phyloP scores from a whole-genome alignment of 1,140 invertebrate species.

The Drosophila elegans region DNA sequence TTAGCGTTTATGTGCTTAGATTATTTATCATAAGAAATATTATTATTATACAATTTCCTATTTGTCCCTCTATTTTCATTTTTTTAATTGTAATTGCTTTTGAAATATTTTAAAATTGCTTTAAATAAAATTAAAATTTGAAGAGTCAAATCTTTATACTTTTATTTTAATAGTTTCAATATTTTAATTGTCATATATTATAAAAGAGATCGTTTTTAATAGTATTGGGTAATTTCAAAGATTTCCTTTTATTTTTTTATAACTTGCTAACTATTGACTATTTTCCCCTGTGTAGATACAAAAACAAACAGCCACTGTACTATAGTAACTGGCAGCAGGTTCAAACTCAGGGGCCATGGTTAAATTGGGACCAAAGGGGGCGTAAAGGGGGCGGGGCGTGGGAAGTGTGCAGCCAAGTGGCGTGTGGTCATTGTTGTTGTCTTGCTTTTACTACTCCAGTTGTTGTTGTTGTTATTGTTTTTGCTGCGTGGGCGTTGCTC shows the following conservation, averaged over 20 bases:
- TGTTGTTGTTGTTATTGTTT: constrained; percentile 11
- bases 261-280: not conserved
- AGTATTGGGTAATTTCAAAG: too few species aligned
- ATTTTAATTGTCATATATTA: too few species aligned
- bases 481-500: constrained; percentile 63
- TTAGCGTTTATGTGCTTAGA: too few species aligned
- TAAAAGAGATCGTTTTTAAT: too few species aligned
- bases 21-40: too few species aligned
- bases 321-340: constrained; percentile 42
- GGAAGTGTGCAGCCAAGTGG: constrained; percentile 44
- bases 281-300: not conserved
- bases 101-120: too few species aligned
- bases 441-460: constrained; percentile 11
- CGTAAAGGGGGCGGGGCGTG: constrained; percentile 33
- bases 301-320: constrained; percentile 20
- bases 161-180: too few species aligned
- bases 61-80: too few species aligned
- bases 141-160: too few species aligned
- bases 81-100: too few species aligned
- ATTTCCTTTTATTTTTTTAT: not conserved
- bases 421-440: constrained; percentile 50
- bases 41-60: too few species aligned
- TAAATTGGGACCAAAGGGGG: constrained; percentile 20
- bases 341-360: constrained; percentile 54
- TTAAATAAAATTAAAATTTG: too few species aligned